These are phyloP conservation scores for Corynorhinus townsendii DNA, from an alignment of 2,113 vertebrate species.

Conservation along the genomic window DNA sequence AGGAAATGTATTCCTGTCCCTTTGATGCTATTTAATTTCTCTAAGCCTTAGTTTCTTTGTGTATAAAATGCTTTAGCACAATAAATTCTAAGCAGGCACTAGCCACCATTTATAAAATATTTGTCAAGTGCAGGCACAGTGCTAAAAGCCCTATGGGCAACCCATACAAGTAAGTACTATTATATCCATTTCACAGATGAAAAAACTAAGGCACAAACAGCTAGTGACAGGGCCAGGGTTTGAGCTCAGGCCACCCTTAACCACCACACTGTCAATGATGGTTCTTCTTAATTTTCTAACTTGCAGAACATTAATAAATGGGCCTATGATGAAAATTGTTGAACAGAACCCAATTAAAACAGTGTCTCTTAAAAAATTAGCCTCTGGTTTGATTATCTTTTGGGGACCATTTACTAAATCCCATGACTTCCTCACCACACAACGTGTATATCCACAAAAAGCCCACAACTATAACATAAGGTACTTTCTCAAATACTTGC, in stretches of 20 bases:
- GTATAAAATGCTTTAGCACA: background rate
- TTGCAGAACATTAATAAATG: constrained; percentile 39
- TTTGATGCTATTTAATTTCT: background rate
- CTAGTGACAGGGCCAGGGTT: background rate
- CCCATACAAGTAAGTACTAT: background rate
- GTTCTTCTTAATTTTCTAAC: background rate
- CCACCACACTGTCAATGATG: background rate
- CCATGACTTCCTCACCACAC: background rate
- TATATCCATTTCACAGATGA: background rate
- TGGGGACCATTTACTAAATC: constrained; percentile 14
- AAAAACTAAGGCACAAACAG: background rate
- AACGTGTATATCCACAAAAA: background rate
- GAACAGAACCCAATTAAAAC: constrained; percentile 15
- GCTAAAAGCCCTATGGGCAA: background rate
- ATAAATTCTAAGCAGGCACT: background rate
- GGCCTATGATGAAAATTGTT: background rate
- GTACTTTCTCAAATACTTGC: background rate
- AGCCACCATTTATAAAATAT: background rate
- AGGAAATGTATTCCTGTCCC: background rate
- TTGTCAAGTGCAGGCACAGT: background rate
- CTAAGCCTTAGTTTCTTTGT: background rate
- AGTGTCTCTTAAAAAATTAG: constrained; percentile 27
- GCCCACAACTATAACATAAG: background rate
- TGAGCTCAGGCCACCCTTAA: background rate
- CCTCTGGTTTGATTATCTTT: background rate